Percentiles rank a stretch among this genome's conserved stretches.
These are phyloP conservation scores for Orchesella flavescens DNA, from an alignment of 2,888 invertebrate genomes.

Conservation along the genomic window DNA sequence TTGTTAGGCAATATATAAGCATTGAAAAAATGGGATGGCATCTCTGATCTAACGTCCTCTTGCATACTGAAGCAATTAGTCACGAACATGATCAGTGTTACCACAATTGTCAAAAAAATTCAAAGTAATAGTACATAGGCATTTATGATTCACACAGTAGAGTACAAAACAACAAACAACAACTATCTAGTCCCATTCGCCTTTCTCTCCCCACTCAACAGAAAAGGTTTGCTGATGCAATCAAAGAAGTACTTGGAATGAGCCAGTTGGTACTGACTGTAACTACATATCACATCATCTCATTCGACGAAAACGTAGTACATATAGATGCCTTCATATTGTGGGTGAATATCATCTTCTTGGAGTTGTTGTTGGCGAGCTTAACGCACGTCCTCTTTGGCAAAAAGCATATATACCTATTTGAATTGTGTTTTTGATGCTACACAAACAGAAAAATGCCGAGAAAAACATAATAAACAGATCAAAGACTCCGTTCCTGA, in stretches of 20 bases:
- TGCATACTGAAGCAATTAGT: conserved; percentile 7
- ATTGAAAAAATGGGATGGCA: not conserved
- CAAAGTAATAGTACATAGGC: not conserved
- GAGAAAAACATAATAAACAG: conserved; percentile 38
- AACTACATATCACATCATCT: not conserved
- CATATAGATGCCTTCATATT: too few relatives aligned
- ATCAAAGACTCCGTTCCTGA: conserved; percentile 46
- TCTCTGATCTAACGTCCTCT: not conserved
- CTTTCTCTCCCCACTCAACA: not conserved
- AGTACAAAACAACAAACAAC: not conserved
- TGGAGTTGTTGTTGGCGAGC: not conserved
- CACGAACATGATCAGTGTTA: conserved; percentile 10
- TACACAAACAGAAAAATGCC: conserved; percentile 5
- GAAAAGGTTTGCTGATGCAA: not conserved
- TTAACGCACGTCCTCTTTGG: not conserved
- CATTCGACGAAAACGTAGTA: not conserved
- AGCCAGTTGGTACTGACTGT: not conserved
- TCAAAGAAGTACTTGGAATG: not conserved
- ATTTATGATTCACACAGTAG: not conserved
- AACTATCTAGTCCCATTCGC: not conserved
- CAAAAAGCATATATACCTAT: not conserved
- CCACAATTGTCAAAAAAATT: conserved; percentile 5
- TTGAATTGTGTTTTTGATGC: not conserved
- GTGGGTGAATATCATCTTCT: not conserved
- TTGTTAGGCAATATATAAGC: not conserved